These are phyloP conservation scores for Sialia sialis DNA, from an alignment of 2,113 vertebrate species.

Conservation along the genomic window DNA sequence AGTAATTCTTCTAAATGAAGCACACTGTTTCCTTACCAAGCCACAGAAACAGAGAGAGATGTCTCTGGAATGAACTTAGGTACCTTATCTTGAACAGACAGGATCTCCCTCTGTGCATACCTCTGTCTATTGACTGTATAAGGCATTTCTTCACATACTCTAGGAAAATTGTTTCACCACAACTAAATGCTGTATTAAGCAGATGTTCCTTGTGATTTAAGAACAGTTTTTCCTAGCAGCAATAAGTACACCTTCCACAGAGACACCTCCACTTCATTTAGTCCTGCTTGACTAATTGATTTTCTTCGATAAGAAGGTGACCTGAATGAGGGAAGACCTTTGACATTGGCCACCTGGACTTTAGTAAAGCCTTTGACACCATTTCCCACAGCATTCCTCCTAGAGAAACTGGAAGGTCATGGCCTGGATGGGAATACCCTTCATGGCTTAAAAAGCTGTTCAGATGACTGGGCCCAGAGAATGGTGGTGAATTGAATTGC, in stretches of 20 bases:
- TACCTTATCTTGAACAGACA: constrained; percentile 10
- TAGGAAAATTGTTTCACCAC: neutral
- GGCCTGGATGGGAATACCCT: neutral
- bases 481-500: neutral
- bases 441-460: neutral
- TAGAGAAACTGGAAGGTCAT: neutral
- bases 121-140: constrained; percentile 31
- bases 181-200: constrained; percentile 4
- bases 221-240: neutral
- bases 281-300: neutral
- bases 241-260: neutral
- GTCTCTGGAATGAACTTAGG: neutral
- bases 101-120: neutral
- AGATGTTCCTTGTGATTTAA: neutral
- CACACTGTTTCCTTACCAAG: neutral
- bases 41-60: neutral
- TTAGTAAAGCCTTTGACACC: neutral
- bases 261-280: neutral
- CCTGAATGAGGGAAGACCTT: neutral
- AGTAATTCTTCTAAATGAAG: neutral
- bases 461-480: neutral
- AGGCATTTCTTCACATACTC: neutral
- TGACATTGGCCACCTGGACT: neutral
- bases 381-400: neutral
- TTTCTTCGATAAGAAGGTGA: neutral